phyloP scores from a whole-genome alignment of 2,888 invertebrate genomes.

The Galerucella nymphaeae region DNA sequence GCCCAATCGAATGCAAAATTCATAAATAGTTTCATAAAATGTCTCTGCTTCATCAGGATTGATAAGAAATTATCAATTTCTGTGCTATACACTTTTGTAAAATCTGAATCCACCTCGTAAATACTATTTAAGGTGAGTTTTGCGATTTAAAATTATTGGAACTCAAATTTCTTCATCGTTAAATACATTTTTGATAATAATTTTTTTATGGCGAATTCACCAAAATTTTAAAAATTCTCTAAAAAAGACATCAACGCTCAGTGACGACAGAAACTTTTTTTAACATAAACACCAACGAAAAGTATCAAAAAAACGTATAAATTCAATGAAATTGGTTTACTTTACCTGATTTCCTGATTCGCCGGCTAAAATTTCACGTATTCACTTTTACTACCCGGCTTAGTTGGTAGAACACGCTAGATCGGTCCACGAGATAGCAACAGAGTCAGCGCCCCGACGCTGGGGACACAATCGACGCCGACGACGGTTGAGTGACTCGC shows the following conservation, averaged over 20 bases:
- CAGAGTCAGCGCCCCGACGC: slow-evolving; percentile 54
- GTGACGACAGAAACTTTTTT: slow-evolving; percentile 29
- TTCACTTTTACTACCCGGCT: slow-evolving; percentile 18
- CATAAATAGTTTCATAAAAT: too few species aligned
- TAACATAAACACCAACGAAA: not conserved
- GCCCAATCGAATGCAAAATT: too few species aligned
- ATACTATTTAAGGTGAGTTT: too few species aligned
- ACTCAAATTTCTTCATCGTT: too few species aligned
- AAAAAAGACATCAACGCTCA: slow-evolving; percentile 38
- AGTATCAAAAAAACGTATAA: not conserved
- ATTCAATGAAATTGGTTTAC: slow-evolving; percentile 6
- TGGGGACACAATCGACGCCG: slow-evolving; percentile 39
- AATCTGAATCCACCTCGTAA: too few species aligned
- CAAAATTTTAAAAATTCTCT: slow-evolving; percentile 11
- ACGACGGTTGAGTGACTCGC: slow-evolving; percentile 21
- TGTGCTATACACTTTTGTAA: too few species aligned
- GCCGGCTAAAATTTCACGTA: slow-evolving; percentile 31
- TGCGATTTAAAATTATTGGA: too few species aligned
- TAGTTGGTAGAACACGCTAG: slow-evolving; percentile 29
- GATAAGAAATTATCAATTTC: too few species aligned
- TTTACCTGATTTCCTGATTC: slow-evolving; percentile 15
- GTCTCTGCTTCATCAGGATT: too few species aligned
- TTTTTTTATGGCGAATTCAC: not conserved
- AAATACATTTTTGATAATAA: too few species aligned
- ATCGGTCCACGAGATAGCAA: slow-evolving; percentile 41